Evolutionary conservation across 2,797 vertebrate genomes (phyloP).

Genomic region (Poeciliopsis gracilis): DNA sequence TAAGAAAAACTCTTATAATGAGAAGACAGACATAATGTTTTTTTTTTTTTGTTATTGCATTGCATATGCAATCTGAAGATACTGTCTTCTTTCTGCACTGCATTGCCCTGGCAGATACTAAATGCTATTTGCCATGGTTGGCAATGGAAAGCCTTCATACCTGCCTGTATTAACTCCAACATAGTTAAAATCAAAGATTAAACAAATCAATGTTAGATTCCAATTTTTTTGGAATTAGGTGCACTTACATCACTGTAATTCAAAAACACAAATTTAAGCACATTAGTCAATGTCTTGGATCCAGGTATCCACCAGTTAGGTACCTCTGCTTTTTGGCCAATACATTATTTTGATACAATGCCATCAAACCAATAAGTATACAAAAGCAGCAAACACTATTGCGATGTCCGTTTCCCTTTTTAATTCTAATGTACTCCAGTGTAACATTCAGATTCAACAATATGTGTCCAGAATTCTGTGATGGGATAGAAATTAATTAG

Average conservation of each 20-base stretch:
- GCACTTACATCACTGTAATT: not conserved
- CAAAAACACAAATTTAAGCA: not conserved
- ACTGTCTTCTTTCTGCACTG: slow-evolving; percentile 7
- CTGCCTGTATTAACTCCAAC: not conserved
- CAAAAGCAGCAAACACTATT: not conserved
- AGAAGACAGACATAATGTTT: slow-evolving; percentile 40
- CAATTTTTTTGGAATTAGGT: not conserved
- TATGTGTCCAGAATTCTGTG: not conserved
- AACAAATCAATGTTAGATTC: not conserved
- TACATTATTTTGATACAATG: not conserved
- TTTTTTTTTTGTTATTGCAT: slow-evolving; percentile 11
- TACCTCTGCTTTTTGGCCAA: not conserved
- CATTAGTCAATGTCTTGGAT: not conserved
- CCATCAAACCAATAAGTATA: not conserved
- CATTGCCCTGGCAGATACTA: not conserved
- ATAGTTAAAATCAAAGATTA: not conserved
- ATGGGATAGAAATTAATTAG: not conserved
- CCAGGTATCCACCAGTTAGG: not conserved
- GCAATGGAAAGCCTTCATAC: slow-evolving; percentile 1
- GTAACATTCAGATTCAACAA: not conserved
- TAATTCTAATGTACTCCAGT: not conserved
- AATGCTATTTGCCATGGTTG: slow-evolving; percentile 12
- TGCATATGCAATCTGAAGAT: slow-evolving; percentile 15
- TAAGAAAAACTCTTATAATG: slow-evolving; percentile 67
- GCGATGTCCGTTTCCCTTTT: not conserved